Evolutionary conservation across 2,888 invertebrate genomes (phyloP), one percentile per base, ranked within the genome.

Genomic region (Lochmaea crataegi): DNA sequence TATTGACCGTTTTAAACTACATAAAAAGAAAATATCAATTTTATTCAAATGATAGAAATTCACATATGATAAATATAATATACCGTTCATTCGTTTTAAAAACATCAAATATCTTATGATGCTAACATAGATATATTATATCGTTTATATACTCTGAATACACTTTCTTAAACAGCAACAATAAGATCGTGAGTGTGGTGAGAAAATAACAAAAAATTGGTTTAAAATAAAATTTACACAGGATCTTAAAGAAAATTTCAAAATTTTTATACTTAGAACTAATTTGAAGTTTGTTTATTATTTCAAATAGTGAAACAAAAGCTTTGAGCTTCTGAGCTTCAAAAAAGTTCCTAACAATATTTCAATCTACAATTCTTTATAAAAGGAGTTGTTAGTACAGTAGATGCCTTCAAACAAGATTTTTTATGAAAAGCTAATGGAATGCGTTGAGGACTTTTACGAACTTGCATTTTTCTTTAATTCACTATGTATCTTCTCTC

Each of bases 91-190:
- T 41, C 32, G 32, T 32, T 45, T 70, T 45, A 26, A 68, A 65
- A 68, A 68, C 71, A 65, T 63, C 70, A 71, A 67, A 64, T 45
- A 18, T 71, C 56, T 60, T 71, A 74, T 75, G 61, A 71, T 71
- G 63, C 71, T 73, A 76, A 74, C 76, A 65, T 72, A 72, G 69
- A 74, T 72, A 74, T 74, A 73, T 16, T 68, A 72, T 75, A 64
- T 51, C 67, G 51, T 67, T 73, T 73, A 73, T 73, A 73, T 57
- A 71, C 57, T 71, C 51, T 61, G 60, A 48, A 67, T 70, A 69
- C 64, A 69, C 51, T 73, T 71, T 63, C 16, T 18, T 72, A 75
- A n/a, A 78, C 76, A 78, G 77, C 75, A 73, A 77, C 73, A 75
- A 77, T 75, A 72, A 77, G 68, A 77, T 68, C 70, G 68, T 71